Conservation (phyloP, 2,888 invertebrate species). For the Noctuana brunneofusca region DNA sequence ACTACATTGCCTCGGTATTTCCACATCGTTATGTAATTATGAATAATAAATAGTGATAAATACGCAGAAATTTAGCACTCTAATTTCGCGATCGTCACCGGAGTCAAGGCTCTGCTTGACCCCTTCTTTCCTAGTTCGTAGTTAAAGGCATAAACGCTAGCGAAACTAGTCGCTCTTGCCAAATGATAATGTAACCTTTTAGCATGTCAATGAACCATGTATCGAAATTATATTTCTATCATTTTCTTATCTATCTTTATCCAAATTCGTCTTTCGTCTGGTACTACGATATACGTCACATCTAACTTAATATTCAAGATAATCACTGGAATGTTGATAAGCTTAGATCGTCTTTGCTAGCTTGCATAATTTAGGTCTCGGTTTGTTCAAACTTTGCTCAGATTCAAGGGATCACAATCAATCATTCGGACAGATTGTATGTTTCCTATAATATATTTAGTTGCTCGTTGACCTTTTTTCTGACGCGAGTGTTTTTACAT, state of each 20-base stretch:
- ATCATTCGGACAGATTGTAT: constrained; percentile 1
- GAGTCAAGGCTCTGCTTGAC: constrained; percentile 58
- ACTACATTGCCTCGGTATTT: constrained; percentile 37
- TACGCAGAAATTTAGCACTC: constrained; percentile 46
- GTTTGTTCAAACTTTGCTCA: not conserved
- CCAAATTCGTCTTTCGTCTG: not conserved
- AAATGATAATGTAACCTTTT: constrained; percentile 23
- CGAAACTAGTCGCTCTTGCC: constrained; percentile 13
- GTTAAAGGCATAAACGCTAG: not conserved
- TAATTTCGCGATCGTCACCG: constrained; percentile 48
- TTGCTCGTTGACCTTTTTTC: no score
- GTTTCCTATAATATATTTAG: not conserved
- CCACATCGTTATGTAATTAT: constrained; percentile 43
- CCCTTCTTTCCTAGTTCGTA: constrained; percentile 54
- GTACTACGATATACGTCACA: constrained; percentile 2
- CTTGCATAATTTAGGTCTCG: no score
- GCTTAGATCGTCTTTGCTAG: not conserved
- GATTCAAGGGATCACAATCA: not conserved
- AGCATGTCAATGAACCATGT: constrained; percentile 22
- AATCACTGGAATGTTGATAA: not conserved
- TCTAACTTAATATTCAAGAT: not conserved
- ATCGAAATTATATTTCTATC: constrained; percentile 9
- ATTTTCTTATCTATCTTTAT: constrained; percentile 5
- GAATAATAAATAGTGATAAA: constrained; percentile 40
- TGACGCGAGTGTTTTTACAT: not conserved